Conservation (phyloP, 2,888 invertebrate species). For the Drosophila percnosoma region DNA sequence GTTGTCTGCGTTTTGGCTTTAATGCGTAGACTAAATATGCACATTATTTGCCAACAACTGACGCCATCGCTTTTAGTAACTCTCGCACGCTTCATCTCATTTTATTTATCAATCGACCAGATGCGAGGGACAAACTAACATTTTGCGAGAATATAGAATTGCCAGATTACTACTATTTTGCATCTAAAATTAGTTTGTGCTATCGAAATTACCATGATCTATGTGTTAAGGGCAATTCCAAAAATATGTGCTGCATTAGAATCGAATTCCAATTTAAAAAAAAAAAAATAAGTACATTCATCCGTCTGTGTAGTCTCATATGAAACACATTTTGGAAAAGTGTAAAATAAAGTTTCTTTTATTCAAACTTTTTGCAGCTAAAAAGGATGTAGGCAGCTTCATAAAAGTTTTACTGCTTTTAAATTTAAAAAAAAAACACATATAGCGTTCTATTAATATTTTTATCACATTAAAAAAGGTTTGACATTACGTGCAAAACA, state of each 20-base stretch:
- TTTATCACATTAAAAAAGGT: background rate
- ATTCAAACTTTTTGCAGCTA: background rate
- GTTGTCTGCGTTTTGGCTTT: constrained; percentile 55
- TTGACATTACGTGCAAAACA: background rate
- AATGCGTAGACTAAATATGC: constrained; percentile 72
- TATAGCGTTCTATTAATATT: background rate
- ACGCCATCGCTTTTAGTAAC: constrained; percentile 38
- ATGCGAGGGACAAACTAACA: constrained; percentile 16
- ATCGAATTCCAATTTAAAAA: background rate
- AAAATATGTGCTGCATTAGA: background rate
- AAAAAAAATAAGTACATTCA: background rate
- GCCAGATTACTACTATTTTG: background rate
- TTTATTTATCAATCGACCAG: background rate
- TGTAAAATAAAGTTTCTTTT: background rate
- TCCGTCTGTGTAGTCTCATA: background rate
- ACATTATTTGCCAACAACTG: constrained; percentile 61
- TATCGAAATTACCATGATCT: background rate
- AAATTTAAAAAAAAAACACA: background rate
- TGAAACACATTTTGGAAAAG: background rate
- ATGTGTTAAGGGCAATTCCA: background rate
- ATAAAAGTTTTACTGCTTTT: background rate
- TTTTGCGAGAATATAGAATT: background rate
- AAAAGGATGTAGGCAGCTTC: background rate
- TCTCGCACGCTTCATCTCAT: background rate
- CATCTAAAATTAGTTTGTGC: background rate